These are phyloP conservation scores for Cheilosia impressa DNA, from an alignment of 2,888 invertebrate genomes.

Conservation along the genomic window DNA sequence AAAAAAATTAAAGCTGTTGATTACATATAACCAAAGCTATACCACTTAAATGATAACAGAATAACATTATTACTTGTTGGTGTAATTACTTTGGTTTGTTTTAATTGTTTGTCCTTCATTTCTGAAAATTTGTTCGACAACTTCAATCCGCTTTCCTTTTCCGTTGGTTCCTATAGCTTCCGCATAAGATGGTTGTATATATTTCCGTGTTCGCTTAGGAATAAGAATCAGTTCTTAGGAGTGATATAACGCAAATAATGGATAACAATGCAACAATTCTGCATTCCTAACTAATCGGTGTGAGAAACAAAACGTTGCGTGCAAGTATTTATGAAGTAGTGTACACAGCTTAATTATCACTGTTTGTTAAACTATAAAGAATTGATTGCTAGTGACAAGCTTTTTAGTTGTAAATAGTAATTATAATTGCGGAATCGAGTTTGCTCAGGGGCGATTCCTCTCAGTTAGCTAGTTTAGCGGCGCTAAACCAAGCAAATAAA, in stretches of 20 bases:
- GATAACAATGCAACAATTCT: not conserved
- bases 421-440: too few species aligned
- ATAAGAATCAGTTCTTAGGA: too few species aligned
- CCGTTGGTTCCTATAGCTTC: not conserved
- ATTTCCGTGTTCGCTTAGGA: not conserved
- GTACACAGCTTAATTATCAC: not conserved
- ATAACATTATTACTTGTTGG: not conserved
- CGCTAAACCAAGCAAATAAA: too few species aligned
- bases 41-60: not conserved
- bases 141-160: not conserved
- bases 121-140: not conserved
- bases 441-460: too few species aligned
- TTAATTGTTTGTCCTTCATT: not conserved
- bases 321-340: not conserved
- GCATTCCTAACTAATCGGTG: not conserved
- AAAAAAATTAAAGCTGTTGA: not conserved
- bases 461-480: too few species aligned
- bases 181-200: not conserved
- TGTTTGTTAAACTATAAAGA: not conserved
- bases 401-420: not conserved
- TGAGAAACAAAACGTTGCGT: not conserved
- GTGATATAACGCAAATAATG: too few species aligned
- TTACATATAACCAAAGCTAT: not conserved
- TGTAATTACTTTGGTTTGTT: not conserved
- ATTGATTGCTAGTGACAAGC: not conserved